Conservation (phyloP, 37 sponge, comb jelly and placozoan species). For the Aplysina aerophoba region DNA sequence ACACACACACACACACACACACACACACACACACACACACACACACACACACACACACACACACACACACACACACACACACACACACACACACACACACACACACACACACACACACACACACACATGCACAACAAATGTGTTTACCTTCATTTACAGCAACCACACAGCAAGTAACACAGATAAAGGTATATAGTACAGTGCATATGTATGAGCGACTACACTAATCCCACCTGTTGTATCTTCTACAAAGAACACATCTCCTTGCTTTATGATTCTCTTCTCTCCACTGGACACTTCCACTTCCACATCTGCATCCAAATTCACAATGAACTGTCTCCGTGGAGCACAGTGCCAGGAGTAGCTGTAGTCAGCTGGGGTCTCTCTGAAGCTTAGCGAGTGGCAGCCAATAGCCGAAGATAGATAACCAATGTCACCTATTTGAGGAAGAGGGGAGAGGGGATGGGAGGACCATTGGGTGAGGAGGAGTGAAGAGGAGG, state of each 20-base stretch:
- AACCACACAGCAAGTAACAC: no score
- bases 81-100: no score
- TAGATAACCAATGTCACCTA: slow-evolving; percentile 74
- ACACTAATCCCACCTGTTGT: slow-evolving; percentile 57
- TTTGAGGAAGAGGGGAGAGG: background rate
- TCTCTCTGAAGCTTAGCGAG: slow-evolving; percentile 60
- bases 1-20: no score
- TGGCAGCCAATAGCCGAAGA: slow-evolving; percentile 37
- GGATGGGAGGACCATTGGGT: background rate
- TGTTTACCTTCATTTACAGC: no score
- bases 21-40: no score
- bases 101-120: no score
- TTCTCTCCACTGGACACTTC: slow-evolving; percentile 73
- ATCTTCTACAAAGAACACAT: slow-evolving; percentile 79
- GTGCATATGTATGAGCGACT: no score
- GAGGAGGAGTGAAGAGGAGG: background rate
- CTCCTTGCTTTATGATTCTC: slow-evolving; percentile 61
- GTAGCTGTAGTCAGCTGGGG: slow-evolving; percentile 61
- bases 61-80: no score
- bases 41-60: no score
- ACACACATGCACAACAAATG: no score
- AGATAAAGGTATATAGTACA: no score
- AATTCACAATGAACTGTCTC: slow-evolving; percentile 76
- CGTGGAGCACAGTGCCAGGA: slow-evolving; percentile 69
- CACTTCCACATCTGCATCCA: slow-evolving; percentile 37